Percentiles rank a stretch among this genome's conserved stretches.
These are phyloP conservation scores for Cantharis flavilabris DNA, from an alignment of 2,888 invertebrate genomes.

Conservation along the genomic window DNA sequence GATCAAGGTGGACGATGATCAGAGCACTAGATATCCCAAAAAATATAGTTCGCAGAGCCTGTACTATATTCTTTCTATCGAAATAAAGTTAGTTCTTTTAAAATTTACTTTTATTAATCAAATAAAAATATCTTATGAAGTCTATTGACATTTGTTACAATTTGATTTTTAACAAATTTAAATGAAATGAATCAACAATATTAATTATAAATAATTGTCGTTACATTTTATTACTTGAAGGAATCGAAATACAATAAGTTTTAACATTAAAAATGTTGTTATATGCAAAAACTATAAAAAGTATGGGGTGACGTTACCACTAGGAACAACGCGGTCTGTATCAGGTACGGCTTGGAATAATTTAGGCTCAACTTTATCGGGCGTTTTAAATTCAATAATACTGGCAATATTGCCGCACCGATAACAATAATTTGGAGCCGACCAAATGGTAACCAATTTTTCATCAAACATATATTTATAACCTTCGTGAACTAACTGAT, in stretches of 20 bases:
- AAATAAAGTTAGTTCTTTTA: background rate
- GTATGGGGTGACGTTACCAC: slow-evolving; percentile 92
- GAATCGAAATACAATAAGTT: background rate
- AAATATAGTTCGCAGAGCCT: too few species aligned
- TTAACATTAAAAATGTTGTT: background rate
- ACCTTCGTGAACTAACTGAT: slow-evolving; percentile 98
- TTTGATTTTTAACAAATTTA: background rate
- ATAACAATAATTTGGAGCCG: slow-evolving; percentile 99
- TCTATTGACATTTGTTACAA: background rate
- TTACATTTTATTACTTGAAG: background rate
- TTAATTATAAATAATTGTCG: background rate
- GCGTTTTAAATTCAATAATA: slow-evolving; percentile 85
- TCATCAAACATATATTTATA: slow-evolving; percentile 98
- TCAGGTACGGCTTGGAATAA: slow-evolving; percentile 97
- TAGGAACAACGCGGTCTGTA: slow-evolving; percentile 89
- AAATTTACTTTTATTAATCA: background rate
- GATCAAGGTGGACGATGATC: too few species aligned
- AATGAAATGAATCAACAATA: background rate
- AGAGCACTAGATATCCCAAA: too few species aligned
- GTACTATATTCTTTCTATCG: background rate
- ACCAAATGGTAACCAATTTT: slow-evolving; percentile 97
- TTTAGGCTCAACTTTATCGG: slow-evolving; percentile 78
- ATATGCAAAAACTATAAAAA: slow-evolving; percentile 72
- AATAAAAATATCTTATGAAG: background rate
- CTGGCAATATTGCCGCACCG: slow-evolving; percentile 98